Evolutionary conservation across 1,140 invertebrate species (phyloP).

Genomic region (Marisa cornuarietis): DNA sequence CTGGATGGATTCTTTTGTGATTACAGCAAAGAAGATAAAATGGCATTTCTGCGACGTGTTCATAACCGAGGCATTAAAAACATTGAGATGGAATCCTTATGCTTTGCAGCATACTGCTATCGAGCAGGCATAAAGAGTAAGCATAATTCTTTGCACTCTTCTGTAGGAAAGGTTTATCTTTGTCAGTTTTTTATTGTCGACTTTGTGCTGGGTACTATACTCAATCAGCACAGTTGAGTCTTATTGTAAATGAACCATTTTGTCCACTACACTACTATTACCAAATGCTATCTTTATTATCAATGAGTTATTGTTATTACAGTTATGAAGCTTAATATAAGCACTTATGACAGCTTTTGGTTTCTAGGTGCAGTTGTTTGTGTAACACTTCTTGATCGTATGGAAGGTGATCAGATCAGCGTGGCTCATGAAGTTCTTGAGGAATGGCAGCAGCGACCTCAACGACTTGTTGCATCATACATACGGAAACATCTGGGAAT

Average conservation of each 20-base stretch:
- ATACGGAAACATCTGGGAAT: slow-evolving; percentile 80
- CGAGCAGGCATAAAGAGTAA: slow-evolving; percentile 66
- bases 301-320: neutral
- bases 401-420: slow-evolving; percentile 91
- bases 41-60: slow-evolving; percentile 85
- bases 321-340: neutral
- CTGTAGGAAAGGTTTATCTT: neutral
- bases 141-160: neutral
- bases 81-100: slow-evolving; percentile 97
- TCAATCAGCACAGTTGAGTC: neutral
- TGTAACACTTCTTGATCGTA: slow-evolving; percentile 90
- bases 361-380: slow-evolving; percentile 85
- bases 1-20: slow-evolving; percentile 98
- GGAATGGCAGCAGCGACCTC: slow-evolving; percentile 93
- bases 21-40: slow-evolving; percentile 88
- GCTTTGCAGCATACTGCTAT: slow-evolving; percentile 93
- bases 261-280: neutral
- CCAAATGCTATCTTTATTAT: neutral
- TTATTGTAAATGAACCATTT: neutral
- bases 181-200: neutral
- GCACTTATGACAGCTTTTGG: neutral
- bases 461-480: slow-evolving; percentile 85
- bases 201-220: neutral
- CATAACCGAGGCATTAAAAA: slow-evolving; percentile 87
- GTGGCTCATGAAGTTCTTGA: slow-evolving; percentile 86